Evolutionary conservation across 53 echinoderm and acorn worm genomes (phyloP), one percentile per base, ranked within the genome.

Genomic region (Astropecten irregularis): DNA sequence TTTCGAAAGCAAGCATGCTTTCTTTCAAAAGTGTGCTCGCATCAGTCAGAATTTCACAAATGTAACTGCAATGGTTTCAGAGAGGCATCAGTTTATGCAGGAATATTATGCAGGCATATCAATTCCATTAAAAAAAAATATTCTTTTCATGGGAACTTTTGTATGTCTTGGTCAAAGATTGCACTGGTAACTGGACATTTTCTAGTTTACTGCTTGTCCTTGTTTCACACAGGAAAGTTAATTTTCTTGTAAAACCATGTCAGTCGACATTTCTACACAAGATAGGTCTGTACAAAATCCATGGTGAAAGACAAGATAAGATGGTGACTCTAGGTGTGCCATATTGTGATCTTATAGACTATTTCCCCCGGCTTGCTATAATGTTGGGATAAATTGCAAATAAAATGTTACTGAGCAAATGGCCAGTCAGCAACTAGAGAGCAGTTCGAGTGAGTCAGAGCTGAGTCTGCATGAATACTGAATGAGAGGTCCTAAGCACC

Each of bases 41-140:
- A 54, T 30, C 51, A 19, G 69, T 25, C 27, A 76, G 6, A 90
- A 90, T 53, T 85, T 90, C 77, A 81, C 29, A 23, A 89, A 89
- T 77, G 52, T 89, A 2, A 77, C 81, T 8, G 49, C 76, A 32
- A 86, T 85, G 16, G 34, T 90, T 23, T 57, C 89, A 21, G 73
- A 73, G 65, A 51, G 56, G 46, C 89, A 89, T 35, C 90, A 90
- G 71, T 62, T 81, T 0, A 10, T 90, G 21, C 77, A 81, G 56
- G 90, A n/a, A n/a, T n/a, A n/a, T n/a, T n/a, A n/a, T n/a, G n/a
- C n/a, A n/a, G n/a, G n/a, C n/a, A n/a, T n/a, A n/a, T n/a, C n/a
- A n/a, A n/a, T n/a, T n/a, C n/a, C n/a, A n/a, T n/a, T n/a, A n/a
- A n/a, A n/a, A n/a, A n/a, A n/a, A n/a, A 77, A 0, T 66, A 67